phyloP scores from a whole-genome alignment of 2,113 vertebrate genomes.

The Osmerus mordax region DNA sequence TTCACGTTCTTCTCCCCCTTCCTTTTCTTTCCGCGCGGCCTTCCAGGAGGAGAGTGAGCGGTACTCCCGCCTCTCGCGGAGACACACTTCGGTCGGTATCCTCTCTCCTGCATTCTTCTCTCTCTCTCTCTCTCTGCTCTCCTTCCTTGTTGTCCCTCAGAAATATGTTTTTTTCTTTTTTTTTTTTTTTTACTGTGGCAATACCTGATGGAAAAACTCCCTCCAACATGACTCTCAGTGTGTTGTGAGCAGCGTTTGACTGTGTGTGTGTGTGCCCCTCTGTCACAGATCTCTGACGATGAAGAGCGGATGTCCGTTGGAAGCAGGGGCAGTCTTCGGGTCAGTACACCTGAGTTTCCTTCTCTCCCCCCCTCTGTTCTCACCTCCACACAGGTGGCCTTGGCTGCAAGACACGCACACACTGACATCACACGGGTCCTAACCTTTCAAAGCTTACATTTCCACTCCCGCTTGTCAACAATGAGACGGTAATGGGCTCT shows the following conservation, averaged over 20 bases:
- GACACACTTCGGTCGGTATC: constrained; percentile 87
- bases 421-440: too few species aligned
- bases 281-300: constrained; percentile 83
- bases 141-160: not conserved
- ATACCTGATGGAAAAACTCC: not conserved
- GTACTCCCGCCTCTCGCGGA: constrained; percentile 81
- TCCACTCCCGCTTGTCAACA: too few species aligned
- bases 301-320: constrained; percentile 89
- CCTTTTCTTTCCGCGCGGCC: constrained; percentile 47
- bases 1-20: constrained; percentile 35
- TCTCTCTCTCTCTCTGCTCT: not conserved
- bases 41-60: constrained; percentile 91
- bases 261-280: constrained; percentile 53
- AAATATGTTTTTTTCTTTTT: not conserved
- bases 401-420: too few species aligned
- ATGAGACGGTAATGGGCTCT: too few species aligned
- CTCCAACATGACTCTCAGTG: too few species aligned
- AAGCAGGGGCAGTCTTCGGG: constrained; percentile 88
- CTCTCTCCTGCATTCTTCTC: not conserved
- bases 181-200: not conserved
- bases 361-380: too few species aligned
- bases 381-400: too few species aligned
- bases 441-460: too few species aligned
- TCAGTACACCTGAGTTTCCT: constrained; percentile 66
- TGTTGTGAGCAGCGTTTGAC: constrained; percentile 17